phyloP scores from a whole-genome alignment of 2,113 vertebrate genomes.

The Leptocoma aspasia region DNA sequence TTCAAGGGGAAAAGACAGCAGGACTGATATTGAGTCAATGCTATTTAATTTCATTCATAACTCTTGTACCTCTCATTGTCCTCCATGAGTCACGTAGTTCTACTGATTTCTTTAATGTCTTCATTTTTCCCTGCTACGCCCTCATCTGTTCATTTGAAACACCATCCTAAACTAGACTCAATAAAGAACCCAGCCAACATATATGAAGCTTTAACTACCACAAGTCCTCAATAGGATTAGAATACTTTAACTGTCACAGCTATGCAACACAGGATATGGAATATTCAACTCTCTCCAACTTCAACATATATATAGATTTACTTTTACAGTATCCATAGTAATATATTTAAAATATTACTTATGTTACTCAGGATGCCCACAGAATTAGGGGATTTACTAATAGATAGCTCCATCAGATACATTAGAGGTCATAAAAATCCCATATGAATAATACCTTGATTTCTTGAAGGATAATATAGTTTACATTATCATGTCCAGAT shows the following conservation, averaged over 20 bases:
- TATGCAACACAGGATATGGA: neutral
- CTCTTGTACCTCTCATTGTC: neutral
- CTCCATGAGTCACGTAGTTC: neutral
- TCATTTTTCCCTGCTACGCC: neutral
- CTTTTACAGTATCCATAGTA: slow-evolving; percentile 21
- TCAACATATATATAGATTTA: neutral
- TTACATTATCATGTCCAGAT: neutral
- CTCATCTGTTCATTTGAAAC: neutral
- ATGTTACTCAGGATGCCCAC: neutral
- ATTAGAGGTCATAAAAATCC: neutral
- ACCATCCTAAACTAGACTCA: neutral
- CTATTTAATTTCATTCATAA: neutral
- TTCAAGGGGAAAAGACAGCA: neutral
- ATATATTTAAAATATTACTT: slow-evolving; percentile 32
- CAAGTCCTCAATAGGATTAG: neutral
- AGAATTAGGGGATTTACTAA: slow-evolving; percentile 23
- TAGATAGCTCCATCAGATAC: neutral
- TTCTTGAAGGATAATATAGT: neutral
- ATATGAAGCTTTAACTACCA: neutral
- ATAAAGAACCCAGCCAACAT: neutral
- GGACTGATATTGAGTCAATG: neutral
- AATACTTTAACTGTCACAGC: neutral
- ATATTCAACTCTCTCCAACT: neutral
- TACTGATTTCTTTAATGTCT: neutral
- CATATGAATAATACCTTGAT: neutral